These are phyloP conservation scores for Pogonophryne albipinna DNA, from an alignment of 2,797 vertebrate species.

Conservation along the genomic window DNA sequence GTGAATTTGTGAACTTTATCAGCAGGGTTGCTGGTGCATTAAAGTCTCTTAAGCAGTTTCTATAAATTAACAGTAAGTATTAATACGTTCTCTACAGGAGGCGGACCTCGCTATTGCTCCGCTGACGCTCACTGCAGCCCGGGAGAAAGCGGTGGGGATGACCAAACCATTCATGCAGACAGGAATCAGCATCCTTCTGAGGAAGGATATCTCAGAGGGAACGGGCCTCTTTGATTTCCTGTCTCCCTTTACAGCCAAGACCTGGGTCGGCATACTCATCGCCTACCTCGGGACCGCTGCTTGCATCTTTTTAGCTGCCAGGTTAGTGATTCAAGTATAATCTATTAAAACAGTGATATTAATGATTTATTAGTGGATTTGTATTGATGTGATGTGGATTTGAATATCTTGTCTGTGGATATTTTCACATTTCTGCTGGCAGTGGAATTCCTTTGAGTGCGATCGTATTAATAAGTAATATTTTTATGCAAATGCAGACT, in stretches of 20 bases:
- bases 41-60: neutral
- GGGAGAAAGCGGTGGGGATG: slow-evolving; percentile 89
- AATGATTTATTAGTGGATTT: neutral
- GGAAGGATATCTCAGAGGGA: slow-evolving; percentile 85
- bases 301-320: slow-evolving; percentile 88
- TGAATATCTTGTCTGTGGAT: neutral
- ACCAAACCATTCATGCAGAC: slow-evolving; percentile 93
- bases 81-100: slow-evolving; percentile 79
- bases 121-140: slow-evolving; percentile 87
- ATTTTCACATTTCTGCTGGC: slow-evolving; percentile 13
- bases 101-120: slow-evolving; percentile 91
- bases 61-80: neutral
- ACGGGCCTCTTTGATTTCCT: slow-evolving; percentile 89
- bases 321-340: slow-evolving; percentile 72
- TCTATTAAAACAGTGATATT: neutral
- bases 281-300: slow-evolving; percentile 89
- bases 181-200: slow-evolving; percentile 90
- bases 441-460: slow-evolving; percentile 25
- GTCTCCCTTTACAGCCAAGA: slow-evolving; percentile 88
- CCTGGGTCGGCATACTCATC: slow-evolving; percentile 88
- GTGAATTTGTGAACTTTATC: neutral
- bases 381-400: neutral
- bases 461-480: slow-evolving; percentile 20
- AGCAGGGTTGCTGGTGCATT: neutral
- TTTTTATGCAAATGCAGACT: slow-evolving; percentile 78